phyloP scores from a whole-genome alignment of 2,113 vertebrate genomes.

The Rhipidura dahli region DNA sequence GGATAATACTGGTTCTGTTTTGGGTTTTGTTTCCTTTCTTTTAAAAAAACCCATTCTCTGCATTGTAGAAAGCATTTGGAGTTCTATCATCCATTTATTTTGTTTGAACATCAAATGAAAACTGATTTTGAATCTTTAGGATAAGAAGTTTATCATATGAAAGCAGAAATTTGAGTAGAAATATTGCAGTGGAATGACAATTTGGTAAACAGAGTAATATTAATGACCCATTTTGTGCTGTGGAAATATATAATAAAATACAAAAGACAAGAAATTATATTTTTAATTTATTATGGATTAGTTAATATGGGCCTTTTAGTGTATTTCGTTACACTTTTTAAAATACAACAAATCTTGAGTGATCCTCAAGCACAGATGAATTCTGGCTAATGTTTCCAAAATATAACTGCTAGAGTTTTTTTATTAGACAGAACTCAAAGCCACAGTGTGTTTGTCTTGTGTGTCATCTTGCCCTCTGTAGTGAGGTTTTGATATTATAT shows the following conservation, averaged over 20 bases:
- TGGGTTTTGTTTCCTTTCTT: neutral
- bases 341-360: neutral
- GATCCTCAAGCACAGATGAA: neutral
- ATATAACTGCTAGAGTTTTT: neutral
- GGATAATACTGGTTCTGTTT: neutral
- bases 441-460: neutral
- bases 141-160: neutral
- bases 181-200: neutral
- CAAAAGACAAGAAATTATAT: neutral
- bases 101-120: neutral
- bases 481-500: neutral
- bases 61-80: neutral
- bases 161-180: neutral
- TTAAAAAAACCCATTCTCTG: neutral
- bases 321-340: neutral
- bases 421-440: neutral
- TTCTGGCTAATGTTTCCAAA: neutral
- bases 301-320: neutral
- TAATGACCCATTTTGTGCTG: neutral
- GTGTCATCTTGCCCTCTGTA: neutral
- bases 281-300: neutral
- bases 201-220: neutral
- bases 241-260: neutral
- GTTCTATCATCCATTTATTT: neutral
- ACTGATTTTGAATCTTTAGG: neutral